phyloP scores from a whole-genome alignment of 2,113 vertebrate genomes.

The Microcebus jonahi region DNA sequence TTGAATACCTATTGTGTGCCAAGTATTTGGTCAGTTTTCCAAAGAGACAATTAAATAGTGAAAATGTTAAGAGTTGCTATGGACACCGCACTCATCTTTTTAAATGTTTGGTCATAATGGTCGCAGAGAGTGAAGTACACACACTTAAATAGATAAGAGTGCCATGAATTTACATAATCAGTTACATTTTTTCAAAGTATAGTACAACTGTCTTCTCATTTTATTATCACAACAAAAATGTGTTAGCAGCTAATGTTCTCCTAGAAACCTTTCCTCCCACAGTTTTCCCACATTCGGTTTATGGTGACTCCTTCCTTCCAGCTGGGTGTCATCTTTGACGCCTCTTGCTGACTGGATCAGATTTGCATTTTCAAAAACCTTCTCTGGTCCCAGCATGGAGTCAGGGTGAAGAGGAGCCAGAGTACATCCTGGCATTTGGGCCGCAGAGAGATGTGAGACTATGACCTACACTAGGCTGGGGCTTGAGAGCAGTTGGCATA shows the following conservation, averaged over 20 bases:
- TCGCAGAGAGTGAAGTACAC: neutral
- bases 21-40: constrained; percentile 30
- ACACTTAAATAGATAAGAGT: neutral
- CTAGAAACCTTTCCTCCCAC: neutral
- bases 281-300: constrained; percentile 21
- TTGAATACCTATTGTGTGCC: neutral
- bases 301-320: neutral
- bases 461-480: neutral
- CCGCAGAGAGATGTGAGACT: neutral
- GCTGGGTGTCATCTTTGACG: neutral
- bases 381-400: neutral
- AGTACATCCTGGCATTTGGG: neutral
- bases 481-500: neutral
- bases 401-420: neutral
- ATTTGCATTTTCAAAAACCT: neutral
- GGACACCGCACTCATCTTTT: constrained; percentile 21
- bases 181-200: constrained; percentile 20
- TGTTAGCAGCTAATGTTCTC: neutral
- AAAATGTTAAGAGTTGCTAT: neutral
- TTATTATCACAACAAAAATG: neutral
- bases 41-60: constrained; percentile 28
- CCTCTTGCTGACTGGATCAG: neutral
- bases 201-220: constrained; percentile 8
- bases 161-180: neutral
- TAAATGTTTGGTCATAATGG: neutral